phyloP scores from a whole-genome alignment of 2,113 vertebrate species.

The Mobula hypostoma region DNA sequence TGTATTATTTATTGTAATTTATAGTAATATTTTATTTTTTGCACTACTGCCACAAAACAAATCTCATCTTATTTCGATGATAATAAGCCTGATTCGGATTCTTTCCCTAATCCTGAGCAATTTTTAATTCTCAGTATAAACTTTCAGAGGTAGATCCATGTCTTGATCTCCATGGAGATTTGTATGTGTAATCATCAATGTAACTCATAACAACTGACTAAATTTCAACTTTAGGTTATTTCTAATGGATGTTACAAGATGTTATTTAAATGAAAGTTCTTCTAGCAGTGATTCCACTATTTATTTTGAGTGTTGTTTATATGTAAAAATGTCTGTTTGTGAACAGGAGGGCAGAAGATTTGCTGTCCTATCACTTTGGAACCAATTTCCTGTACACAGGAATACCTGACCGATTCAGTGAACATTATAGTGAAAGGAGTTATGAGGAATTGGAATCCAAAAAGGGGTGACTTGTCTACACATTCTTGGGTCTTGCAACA shows the following conservation, averaged over 20 bases:
- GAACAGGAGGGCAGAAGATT: conserved; percentile 44
- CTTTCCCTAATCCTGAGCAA: too few species aligned
- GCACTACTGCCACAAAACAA: too few species aligned
- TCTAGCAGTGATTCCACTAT: neutral
- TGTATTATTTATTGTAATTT: too few species aligned
- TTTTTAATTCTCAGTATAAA: too few species aligned
- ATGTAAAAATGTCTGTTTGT: neutral
- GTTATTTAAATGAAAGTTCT: neutral
- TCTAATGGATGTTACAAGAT: neutral
- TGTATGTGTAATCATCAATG: neutral
- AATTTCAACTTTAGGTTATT: neutral
- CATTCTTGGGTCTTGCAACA: conserved; percentile 72
- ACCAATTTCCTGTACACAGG: conserved; percentile 65
- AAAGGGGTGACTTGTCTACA: conserved; percentile 48
- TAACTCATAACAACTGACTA: neutral
- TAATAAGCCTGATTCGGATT: too few species aligned
- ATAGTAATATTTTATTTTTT: too few species aligned
- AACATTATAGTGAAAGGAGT: conserved; percentile 64
- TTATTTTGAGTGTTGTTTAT: neutral
- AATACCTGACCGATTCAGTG: conserved; percentile 52
- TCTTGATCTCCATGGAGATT: too few species aligned
- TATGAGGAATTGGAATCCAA: conserved; percentile 55
- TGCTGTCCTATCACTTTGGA: conserved; percentile 64
- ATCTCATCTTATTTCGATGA: too few species aligned
- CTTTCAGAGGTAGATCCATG: too few species aligned